Percentiles rank a stretch among this genome's conserved stretches.
Evolutionary conservation across 1,140 invertebrate genomes (phyloP).

Genomic region (Holotrichia oblita): DNA sequence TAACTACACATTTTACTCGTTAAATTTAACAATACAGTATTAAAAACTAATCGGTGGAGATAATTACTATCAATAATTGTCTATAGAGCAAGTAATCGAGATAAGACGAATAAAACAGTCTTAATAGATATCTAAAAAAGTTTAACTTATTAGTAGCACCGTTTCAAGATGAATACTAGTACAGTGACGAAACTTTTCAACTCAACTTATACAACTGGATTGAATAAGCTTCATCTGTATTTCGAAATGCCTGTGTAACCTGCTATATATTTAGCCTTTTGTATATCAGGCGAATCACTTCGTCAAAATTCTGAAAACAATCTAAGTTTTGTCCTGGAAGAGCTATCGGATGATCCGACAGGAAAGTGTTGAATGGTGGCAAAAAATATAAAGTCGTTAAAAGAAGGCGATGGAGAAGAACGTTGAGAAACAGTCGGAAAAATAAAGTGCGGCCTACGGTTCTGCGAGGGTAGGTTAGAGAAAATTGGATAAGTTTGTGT

Average conservation of each 20-base stretch:
- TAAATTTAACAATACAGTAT: too few relatives aligned
- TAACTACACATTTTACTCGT: too few relatives aligned
- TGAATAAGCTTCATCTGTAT: not conserved
- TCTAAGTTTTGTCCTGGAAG: not conserved
- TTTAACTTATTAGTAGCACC: too few relatives aligned
- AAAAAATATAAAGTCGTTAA: slow-evolving; percentile 21
- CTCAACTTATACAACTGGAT: not conserved
- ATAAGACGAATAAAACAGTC: too few relatives aligned
- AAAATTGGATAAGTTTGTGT: slow-evolving; percentile 6
- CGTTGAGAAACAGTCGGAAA: not conserved
- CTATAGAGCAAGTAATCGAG: too few relatives aligned
- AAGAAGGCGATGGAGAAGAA: not conserved
- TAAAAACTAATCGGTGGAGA: too few relatives aligned
- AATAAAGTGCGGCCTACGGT: not conserved
- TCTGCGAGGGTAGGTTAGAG: not conserved
- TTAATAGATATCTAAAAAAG: too few relatives aligned
- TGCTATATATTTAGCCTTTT: not conserved
- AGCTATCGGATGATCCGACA: slow-evolving; percentile 3
- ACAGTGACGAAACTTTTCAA: not conserved
- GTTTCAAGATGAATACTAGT: too few relatives aligned
- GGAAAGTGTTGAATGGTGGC: not conserved
- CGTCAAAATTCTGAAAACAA: not conserved
- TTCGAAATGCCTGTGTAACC: not conserved
- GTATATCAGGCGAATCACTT: not conserved
- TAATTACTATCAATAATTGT: too few relatives aligned